Evolutionary conservation across 2,888 invertebrate genomes (phyloP).

Genomic region (Tetrapedia diversipes): DNA sequence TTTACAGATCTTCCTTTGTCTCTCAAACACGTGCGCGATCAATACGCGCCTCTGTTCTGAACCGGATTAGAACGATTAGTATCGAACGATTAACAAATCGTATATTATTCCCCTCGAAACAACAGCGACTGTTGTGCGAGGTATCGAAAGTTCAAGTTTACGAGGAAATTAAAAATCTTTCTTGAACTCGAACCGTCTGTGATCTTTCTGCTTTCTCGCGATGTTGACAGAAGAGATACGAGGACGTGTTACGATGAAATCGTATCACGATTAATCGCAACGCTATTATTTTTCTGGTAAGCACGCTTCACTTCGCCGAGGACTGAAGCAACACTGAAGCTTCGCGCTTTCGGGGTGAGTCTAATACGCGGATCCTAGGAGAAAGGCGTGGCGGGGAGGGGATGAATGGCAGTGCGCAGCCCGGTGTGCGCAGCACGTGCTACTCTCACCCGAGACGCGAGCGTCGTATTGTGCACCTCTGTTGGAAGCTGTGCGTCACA

Average conservation of each 20-base stretch:
- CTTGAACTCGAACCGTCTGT: no score
- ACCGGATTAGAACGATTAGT: no score
- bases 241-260: conserved; percentile 1
- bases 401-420: conserved; percentile 62
- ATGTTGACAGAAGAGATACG: background rate
- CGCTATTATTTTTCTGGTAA: no score
- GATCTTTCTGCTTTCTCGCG: no score
- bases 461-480: background rate
- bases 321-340: conserved; percentile 61
- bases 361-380: conserved; percentile 50
- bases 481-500: background rate
- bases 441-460: conserved; percentile 25
- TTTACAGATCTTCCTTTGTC: no score
- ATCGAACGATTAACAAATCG: no score
- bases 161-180: no score
- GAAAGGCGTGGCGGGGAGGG: conserved; percentile 29
- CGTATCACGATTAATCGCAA: conserved; percentile 13
- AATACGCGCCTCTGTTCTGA: no score
- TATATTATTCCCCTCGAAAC: no score
- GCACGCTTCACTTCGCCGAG: conserved; percentile 53
- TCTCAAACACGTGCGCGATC: no score
- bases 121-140: no score
- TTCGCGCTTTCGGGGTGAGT: conserved; percentile 60
- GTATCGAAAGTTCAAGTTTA: no score
- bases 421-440: conserved; percentile 77